These are phyloP conservation scores for Circaetus cinerascens DNA, from an alignment of 2,113 vertebrate species.

Conservation along the genomic window DNA sequence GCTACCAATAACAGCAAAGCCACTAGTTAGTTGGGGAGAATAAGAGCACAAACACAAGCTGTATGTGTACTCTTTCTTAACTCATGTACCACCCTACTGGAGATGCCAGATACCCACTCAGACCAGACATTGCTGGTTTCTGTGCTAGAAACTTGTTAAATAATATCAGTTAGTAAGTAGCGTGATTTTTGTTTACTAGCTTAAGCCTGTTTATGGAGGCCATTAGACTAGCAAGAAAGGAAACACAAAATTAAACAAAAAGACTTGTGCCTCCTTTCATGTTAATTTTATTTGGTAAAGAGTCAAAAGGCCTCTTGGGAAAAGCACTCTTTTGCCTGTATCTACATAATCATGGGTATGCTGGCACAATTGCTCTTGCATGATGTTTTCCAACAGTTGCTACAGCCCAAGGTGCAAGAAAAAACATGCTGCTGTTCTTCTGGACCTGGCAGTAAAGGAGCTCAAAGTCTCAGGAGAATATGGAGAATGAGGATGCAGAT, in stretches of 20 bases:
- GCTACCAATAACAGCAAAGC: background rate
- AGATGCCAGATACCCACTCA: background rate
- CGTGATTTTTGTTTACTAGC: background rate
- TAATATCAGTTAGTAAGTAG: background rate
- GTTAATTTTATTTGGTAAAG: background rate
- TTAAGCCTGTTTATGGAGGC: background rate
- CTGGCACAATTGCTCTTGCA: background rate
- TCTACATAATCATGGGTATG: background rate
- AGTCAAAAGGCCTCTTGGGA: background rate
- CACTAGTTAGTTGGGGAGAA: background rate
- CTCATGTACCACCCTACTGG: background rate
- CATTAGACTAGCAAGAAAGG: background rate
- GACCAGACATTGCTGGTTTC: background rate
- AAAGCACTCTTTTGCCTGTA: background rate
- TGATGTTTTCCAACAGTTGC: background rate
- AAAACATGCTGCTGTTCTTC: background rate
- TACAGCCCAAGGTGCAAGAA: background rate
- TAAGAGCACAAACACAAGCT: background rate
- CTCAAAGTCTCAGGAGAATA: background rate
- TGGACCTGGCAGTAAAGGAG: background rate
- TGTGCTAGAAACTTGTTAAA: background rate
- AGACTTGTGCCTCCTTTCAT: background rate
- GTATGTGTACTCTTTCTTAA: background rate
- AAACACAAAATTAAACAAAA: background rate
- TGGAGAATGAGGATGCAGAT: constrained; percentile 1